Evolutionary conservation across 2,113 vertebrate species (phyloP).

Genomic region (Copsychus sechellarum): DNA sequence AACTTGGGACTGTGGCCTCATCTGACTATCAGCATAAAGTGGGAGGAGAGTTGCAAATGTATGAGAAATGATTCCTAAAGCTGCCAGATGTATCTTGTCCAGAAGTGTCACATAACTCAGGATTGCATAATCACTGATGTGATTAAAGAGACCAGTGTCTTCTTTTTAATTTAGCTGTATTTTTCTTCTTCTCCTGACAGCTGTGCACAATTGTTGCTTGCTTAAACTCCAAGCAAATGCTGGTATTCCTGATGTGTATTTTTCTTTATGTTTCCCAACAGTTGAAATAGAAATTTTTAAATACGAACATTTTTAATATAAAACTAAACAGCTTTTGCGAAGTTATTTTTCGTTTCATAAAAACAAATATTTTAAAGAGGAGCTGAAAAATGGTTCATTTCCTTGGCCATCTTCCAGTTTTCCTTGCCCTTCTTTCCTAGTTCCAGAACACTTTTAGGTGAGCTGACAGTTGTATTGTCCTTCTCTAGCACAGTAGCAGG

Average conservation of each 20-base stretch:
- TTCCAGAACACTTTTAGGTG: background rate
- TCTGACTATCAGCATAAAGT: background rate
- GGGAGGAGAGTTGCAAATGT: background rate
- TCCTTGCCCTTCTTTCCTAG: background rate
- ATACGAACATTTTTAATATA: conserved; percentile 14
- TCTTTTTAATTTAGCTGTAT: conserved; percentile 72
- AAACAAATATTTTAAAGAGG: conserved; percentile 10
- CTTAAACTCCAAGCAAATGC: conserved; percentile 57
- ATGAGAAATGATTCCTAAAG: conserved; percentile 55
- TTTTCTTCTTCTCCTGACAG: conserved; percentile 78
- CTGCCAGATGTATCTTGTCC: conserved; percentile 68
- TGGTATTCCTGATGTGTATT: conserved; percentile 73
- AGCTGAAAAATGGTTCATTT: background rate
- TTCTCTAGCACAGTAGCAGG: background rate
- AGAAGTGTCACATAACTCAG: conserved; percentile 62
- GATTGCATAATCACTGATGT: conserved; percentile 66
- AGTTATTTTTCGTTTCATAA: background rate
- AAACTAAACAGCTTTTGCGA: conserved; percentile 38
- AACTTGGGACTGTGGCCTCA: background rate
- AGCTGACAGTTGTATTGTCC: background rate
- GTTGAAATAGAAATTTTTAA: background rate
- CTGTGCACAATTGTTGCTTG: conserved; percentile 76
- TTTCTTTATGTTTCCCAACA: conserved; percentile 69
- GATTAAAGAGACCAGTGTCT: conserved; percentile 71
- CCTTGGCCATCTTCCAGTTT: background rate